Evolutionary conservation across 2,797 vertebrate species (phyloP), one percentile per base, ranked within the genome.

Genomic region (Protonibea diacanthus): DNA sequence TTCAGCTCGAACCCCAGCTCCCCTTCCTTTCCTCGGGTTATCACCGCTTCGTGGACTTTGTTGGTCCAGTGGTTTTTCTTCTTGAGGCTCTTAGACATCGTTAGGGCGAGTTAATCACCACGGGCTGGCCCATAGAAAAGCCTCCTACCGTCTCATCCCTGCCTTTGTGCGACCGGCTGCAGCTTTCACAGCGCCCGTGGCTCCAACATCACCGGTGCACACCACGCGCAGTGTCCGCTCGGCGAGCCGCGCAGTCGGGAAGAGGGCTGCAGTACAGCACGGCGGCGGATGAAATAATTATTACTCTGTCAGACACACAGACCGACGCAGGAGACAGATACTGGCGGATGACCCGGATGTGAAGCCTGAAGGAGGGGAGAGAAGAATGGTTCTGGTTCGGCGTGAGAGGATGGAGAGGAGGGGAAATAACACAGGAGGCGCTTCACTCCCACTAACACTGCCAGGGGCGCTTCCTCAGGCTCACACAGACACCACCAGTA

Each of bases 51-150:
- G 91, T 99, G 98, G 97, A 99, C 98, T 96, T 98, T 98, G 96
- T 97, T 98, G 88, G 97, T 99, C 98, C 98, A 99, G 96, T 99
- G 98, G 96, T 97, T 98, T 93, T 98, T 99, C 96, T 99, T 99
- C 95, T 98, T 99, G 94, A 97, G 96, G 95, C 96, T 98, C 94
- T 99, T 99, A 95, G 98, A 99, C 98, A 99, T 99, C 92, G 96
- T 97, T 95, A 94, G 83, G 88, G 90, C 89, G 88, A 93, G 82
- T 90, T 78, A 67, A 84, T 91, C 91, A 92, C 91, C 92, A 86
- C 92, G 89, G 90, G 86, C 87, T 90, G 91, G 81, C 89, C 91
- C 88, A 85, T 86, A 86, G 86, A 89, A 87, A 82, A 88, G 89
- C 89, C 85, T 89, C 82, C 90, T 92, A 91, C 64, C 91, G 87